A percentile compares a stretch with the other conserved stretches of the same genome.
Conservation (phyloP, 2,888 invertebrate species). For the Rhagophthalmus giganteus region DNA sequence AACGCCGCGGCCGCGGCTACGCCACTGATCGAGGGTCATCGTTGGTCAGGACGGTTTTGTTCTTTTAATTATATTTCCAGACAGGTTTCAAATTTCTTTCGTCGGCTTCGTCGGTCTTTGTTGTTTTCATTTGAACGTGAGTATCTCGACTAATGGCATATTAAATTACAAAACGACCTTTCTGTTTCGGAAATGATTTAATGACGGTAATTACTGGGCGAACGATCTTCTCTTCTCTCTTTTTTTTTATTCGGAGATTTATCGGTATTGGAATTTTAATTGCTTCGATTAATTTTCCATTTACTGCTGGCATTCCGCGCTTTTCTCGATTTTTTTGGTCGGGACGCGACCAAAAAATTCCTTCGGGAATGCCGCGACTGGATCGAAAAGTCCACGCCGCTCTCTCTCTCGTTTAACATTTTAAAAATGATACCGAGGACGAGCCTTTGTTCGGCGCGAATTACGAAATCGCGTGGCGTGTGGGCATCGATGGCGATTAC, state of each 20-base stretch:
- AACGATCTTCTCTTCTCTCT: not conserved
- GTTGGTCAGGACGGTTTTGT: conserved; percentile 8
- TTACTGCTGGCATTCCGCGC: not conserved
- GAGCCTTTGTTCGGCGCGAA: too few relatives aligned
- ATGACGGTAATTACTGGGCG: conserved; percentile 37
- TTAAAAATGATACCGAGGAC: too few relatives aligned
- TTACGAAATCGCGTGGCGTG: too few relatives aligned
- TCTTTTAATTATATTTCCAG: conserved; percentile 42
- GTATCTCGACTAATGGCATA: conserved; percentile 41
- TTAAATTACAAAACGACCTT: conserved; percentile 41
- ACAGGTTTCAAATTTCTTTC: conserved; percentile 45
- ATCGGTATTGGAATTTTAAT: conserved; percentile 9
- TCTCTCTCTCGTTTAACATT: too few relatives aligned
- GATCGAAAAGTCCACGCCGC: too few relatives aligned
- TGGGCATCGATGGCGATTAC: too few relatives aligned
- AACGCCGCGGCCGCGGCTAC: too few relatives aligned
- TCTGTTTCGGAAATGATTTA: conserved; percentile 42
- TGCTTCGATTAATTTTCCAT: conserved; percentile 1
- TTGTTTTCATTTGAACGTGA: conserved; percentile 34
- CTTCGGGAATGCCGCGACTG: too few relatives aligned
- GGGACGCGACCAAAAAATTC: too few relatives aligned
- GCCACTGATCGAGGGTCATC: conserved; percentile 1
- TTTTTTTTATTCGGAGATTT: conserved; percentile 2
- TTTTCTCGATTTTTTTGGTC: not conserved
- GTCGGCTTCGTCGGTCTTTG: conserved; percentile 30